Evolutionary conservation across 2,888 invertebrate species (phyloP), one percentile per base, ranked within the genome.

Genomic region (Drosophila crucigera): DNA sequence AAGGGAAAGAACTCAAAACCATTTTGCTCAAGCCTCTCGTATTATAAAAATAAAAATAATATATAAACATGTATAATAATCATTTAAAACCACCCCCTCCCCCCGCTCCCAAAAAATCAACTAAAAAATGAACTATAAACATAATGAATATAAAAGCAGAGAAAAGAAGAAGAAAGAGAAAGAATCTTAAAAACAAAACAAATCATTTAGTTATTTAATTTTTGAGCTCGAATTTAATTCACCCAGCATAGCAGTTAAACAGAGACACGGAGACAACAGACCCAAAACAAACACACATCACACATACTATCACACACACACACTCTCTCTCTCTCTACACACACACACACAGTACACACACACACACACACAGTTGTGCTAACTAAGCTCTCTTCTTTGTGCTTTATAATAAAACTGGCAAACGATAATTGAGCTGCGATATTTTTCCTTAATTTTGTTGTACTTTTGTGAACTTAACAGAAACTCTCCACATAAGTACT

Each of bases 211-310:
- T 68, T 75, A 60, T 68, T 72, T 78, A 83, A 67, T 80, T 71
- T 56, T 80, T 73, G 69, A 85, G 66, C 75, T 82, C 81, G 84
- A 90, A 89, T 86, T 89, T 90, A 89, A 80, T 89, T 89, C 84
- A 84, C 68, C 74, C 80, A 83, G 68, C 71, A 67, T 78, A 82
- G 79, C 68, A 68, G 69, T 78, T 79, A 82, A 63, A 69, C 71
- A 68, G 67, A 71, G 68, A 80, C 67, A 71, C 54, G 70, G 62
- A 68, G 61, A 76, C 65, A 22, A 47, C 22, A 47, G 47, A 47
- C 37, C n/a, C 59, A 37, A 71, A 31, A 35, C 14, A 30, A 61
- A 60, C 35, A 28, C 61, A 59, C 61, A 73, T 68, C 74, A 81
- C 73, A 62, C 37, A 62, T 25, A 53, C 37, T 39, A 35, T 25